These are phyloP conservation scores for Melinaea marsaeus DNA, from an alignment of 2,888 invertebrate genomes.

Conservation along the genomic window DNA sequence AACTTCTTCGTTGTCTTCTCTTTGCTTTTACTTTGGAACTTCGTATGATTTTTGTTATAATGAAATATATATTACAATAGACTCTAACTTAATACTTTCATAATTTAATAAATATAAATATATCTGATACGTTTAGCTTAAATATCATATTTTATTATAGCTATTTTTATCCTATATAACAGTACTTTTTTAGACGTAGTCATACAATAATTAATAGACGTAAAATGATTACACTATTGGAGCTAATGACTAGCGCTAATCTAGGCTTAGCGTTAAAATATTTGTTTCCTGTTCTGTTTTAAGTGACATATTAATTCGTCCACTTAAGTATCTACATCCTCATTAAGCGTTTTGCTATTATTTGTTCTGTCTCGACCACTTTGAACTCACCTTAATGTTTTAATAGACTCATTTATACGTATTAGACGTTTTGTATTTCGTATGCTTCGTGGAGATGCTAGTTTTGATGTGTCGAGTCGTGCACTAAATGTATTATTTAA, in stretches of 20 bases:
- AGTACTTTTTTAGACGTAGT: neutral
- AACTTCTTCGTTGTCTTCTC: too few species aligned
- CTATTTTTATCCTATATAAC: neutral
- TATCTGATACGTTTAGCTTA: too few species aligned
- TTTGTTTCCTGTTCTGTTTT: conserved; percentile 67
- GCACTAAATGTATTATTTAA: conserved; percentile 17
- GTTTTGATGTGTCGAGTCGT: conserved; percentile 15
- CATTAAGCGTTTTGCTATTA: conserved; percentile 70
- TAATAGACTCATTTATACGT: conserved; percentile 58
- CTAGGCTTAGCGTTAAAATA: conserved; percentile 69
- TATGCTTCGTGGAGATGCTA: neutral
- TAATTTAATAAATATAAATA: too few species aligned
- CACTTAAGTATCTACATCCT: conserved; percentile 73
- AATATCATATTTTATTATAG: too few species aligned
- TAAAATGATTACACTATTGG: conserved; percentile 19
- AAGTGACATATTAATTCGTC: conserved; percentile 69
- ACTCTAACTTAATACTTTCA: too few species aligned
- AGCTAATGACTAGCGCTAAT: conserved; percentile 49
- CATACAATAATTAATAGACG: conserved; percentile 24
- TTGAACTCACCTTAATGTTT: conserved; percentile 51
- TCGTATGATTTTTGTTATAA: too few species aligned
- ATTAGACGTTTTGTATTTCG: conserved; percentile 43
- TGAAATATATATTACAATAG: too few species aligned
- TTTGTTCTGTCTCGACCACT: conserved; percentile 56
- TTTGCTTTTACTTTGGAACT: too few species aligned